These are phyloP conservation scores for Microdon myrmicae DNA, from an alignment of 2,888 invertebrate genomes.

Conservation along the genomic window DNA sequence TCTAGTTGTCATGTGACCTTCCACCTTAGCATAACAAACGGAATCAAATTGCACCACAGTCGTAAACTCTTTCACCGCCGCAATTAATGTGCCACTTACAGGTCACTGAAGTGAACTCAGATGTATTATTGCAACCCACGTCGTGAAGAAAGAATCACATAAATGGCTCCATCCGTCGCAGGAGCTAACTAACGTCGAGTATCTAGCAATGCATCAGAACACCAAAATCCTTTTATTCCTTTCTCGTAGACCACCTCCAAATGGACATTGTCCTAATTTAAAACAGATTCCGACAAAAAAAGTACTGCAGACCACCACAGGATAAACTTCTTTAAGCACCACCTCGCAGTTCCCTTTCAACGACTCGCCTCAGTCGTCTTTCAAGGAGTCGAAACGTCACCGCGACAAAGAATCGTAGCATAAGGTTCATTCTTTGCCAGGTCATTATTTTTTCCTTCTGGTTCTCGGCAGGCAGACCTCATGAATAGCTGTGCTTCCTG, in stretches of 20 bases:
- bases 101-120: conserved; percentile 18
- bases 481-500: neutral
- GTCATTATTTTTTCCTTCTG: conserved; percentile 1
- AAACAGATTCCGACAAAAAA: neutral
- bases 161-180: neutral
- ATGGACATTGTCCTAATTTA: neutral
- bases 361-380: neutral
- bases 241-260: conserved; percentile 4
- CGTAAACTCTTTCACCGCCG: too few species aligned
- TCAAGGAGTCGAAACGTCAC: neutral
- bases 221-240: conserved; percentile 7
- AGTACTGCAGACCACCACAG: conserved; percentile 1
- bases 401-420: conserved; percentile 2
- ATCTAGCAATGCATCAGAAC: conserved; percentile 10
- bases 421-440: conserved; percentile 20
- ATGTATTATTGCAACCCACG: conserved; percentile 10
- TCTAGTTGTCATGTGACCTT: too few species aligned
- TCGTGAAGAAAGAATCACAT: too few species aligned
- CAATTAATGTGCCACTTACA: conserved; percentile 20
- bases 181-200: conserved; percentile 2
- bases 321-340: conserved; percentile 27
- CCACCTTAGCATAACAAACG: too few species aligned
- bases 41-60: too few species aligned
- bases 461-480: conserved; percentile 3
- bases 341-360: conserved; percentile 9